phyloP scores from a whole-genome alignment of 2,113 vertebrate genomes.

The Equus przewalskii region DNA sequence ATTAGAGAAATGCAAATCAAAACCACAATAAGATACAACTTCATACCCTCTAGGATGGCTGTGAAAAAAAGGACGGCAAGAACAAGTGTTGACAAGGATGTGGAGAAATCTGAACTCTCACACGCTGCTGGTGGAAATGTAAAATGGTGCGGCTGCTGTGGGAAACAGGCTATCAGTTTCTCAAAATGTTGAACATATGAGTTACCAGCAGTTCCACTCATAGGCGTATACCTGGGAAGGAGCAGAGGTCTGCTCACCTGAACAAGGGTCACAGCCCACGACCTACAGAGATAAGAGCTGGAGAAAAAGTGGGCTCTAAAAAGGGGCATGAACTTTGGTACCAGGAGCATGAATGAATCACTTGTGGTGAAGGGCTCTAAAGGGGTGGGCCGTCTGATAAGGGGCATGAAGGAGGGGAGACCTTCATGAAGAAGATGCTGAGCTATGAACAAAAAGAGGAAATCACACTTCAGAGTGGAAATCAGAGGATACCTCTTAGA shows the following conservation, averaged over 20 bases:
- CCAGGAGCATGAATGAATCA: not conserved
- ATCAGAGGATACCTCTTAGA: not conserved
- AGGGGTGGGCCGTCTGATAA: not conserved
- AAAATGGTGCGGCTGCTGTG: not conserved
- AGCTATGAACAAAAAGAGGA: not conserved
- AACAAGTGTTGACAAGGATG: not conserved
- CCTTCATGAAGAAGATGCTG: not conserved
- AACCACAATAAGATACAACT: not conserved
- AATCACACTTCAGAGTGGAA: not conserved
- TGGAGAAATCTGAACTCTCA: not conserved
- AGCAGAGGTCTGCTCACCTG: not conserved
- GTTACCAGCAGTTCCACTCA: not conserved
- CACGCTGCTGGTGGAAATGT: not conserved
- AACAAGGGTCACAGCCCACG: not conserved
- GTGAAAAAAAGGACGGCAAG: not conserved
- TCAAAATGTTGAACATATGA: not conserved
- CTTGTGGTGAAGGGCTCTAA: not conserved
- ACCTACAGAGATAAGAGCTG: not conserved
- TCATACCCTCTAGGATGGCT: not conserved
- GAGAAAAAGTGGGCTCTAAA: not conserved
- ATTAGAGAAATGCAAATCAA: conserved; percentile 11
- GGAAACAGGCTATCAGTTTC: not conserved
- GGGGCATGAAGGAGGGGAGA: not conserved
- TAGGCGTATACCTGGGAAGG: not conserved
- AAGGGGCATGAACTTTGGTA: not conserved